These are phyloP conservation scores for Aricia artaxerxes DNA, from an alignment of 2,888 invertebrate genomes.

Conservation along the genomic window DNA sequence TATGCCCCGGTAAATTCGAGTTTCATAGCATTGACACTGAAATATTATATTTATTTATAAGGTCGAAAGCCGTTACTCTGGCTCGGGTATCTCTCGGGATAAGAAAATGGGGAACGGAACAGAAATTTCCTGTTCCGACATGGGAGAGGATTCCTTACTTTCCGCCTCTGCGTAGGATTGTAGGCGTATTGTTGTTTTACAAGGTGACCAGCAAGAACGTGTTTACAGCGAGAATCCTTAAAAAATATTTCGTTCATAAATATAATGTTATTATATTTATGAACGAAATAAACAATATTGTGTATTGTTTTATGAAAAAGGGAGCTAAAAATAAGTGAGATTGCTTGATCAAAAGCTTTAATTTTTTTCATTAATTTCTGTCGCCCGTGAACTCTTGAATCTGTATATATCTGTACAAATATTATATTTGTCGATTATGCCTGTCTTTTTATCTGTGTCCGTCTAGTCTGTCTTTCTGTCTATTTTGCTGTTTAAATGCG, in stretches of 20 bases:
- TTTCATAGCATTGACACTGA: conserved; percentile 18
- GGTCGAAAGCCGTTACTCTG: conserved; percentile 5
- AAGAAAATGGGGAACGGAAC: conserved; percentile 9
- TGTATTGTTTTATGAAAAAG: too few relatives aligned
- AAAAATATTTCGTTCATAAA: too few relatives aligned
- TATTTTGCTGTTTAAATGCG: too few relatives aligned
- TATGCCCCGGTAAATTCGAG: neutral
- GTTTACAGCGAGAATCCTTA: neutral
- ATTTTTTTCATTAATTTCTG: neutral
- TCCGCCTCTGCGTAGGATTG: neutral
- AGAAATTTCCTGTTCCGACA: neutral
- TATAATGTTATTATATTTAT: too few relatives aligned
- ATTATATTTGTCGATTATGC: too few relatives aligned
- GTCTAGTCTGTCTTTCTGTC: too few relatives aligned
- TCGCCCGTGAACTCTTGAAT: neutral
- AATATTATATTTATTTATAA: conserved; percentile 15
- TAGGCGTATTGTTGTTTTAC: neutral
- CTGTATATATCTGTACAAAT: neutral
- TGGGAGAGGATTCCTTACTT: neutral
- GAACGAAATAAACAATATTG: too few relatives aligned
- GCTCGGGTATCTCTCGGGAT: neutral
- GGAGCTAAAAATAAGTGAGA: neutral
- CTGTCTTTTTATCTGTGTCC: too few relatives aligned
- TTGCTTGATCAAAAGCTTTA: neutral
- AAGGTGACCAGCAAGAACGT: neutral